A percentile compares a stretch with the other conserved stretches of the same genome.
Conservation (phyloP, 2,797 vertebrate species). For the Poecile montanus region DNA sequence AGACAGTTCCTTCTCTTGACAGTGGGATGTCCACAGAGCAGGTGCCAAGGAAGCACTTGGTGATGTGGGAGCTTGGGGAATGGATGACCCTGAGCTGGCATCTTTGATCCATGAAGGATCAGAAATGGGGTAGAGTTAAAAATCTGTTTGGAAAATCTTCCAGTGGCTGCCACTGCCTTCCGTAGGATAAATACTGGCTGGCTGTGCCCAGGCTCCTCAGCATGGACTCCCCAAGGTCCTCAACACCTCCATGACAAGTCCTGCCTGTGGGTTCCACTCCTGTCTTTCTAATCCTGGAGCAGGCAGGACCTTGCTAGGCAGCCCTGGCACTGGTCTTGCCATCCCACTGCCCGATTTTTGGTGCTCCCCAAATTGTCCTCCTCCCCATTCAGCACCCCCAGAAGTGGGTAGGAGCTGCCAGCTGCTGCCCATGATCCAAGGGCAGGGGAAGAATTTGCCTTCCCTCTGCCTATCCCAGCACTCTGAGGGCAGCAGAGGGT, state of each 20-base stretch:
- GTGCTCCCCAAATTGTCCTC: not conserved
- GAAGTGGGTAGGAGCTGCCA: accelerated
- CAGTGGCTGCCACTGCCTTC: not conserved
- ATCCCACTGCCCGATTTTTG: accelerated
- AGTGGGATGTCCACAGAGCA: accelerated
- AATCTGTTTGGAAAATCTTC: not conserved
- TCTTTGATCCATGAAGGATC: not conserved
- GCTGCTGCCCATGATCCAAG: not conserved
- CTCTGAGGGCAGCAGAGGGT: conserved; percentile 40
- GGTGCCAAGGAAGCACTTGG: not conserved
- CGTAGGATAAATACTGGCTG: not conserved
- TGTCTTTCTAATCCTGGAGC: not conserved
- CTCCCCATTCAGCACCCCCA: not conserved
- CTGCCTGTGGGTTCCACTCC: not conserved
- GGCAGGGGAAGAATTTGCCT: not conserved
- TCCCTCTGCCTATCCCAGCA: not conserved
- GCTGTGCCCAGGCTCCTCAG: not conserved
- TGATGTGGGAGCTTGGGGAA: not conserved
- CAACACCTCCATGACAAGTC: not conserved
- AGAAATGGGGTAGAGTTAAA: not conserved
- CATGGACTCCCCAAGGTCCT: accelerated
- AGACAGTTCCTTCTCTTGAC: not conserved
- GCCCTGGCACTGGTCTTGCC: not conserved
- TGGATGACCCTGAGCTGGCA: not conserved
- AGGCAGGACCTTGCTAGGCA: not conserved